These are phyloP conservation scores for Rhinoraja longicauda DNA, from an alignment of 2,797 vertebrate genomes.

Conservation along the genomic window DNA sequence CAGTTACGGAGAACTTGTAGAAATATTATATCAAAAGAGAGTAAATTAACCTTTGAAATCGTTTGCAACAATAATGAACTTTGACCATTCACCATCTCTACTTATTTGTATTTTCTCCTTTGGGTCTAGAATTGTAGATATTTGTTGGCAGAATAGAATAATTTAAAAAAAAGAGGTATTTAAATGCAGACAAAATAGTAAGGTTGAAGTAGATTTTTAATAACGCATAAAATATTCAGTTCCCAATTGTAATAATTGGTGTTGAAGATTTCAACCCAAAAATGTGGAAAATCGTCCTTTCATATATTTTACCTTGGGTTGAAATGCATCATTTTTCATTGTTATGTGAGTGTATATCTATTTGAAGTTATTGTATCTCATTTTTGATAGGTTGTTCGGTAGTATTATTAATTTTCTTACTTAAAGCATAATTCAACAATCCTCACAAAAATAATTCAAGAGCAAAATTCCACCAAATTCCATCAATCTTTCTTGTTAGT, in stretches of 20 bases:
- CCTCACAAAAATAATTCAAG: neutral
- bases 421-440: neutral
- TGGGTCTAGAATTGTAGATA: neutral
- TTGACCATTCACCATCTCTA: neutral
- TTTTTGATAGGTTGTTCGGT: neutral
- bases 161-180: neutral
- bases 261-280: neutral
- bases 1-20: neutral
- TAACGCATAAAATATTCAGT: neutral
- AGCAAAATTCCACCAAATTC: neutral
- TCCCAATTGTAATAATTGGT: neutral
- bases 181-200: neutral
- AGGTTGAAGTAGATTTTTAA: neutral
- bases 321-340: neutral
- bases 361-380: neutral
- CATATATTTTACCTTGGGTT: neutral
- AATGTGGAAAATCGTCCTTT: neutral
- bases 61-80: neutral
- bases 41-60: neutral
- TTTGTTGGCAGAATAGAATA: neutral
- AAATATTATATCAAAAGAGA: neutral
- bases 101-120: constrained; percentile 12
- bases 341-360: neutral
- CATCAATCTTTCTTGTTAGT: neutral
- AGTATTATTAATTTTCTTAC: neutral